Evolutionary conservation across 2,797 vertebrate species (phyloP).

Genomic region (Myotis planiceps): DNA sequence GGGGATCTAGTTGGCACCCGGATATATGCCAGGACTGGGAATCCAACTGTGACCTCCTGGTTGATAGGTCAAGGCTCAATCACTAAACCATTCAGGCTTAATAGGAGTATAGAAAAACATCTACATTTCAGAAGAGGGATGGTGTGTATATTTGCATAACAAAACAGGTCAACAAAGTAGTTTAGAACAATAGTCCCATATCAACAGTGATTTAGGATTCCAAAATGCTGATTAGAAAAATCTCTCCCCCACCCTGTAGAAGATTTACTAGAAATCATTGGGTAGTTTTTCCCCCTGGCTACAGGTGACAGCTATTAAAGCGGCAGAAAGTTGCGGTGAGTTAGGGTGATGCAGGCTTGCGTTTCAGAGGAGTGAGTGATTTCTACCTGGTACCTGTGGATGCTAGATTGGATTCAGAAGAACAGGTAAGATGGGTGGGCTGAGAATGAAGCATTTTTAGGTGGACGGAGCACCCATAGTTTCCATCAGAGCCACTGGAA

Average conservation of each 20-base stretch:
- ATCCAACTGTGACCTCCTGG: no score
- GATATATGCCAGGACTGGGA: no score
- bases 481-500: not conserved
- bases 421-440: slow-evolving; percentile 25
- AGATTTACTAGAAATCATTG: slow-evolving; percentile 36
- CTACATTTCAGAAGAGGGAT: slow-evolving; percentile 47
- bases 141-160: slow-evolving; percentile 57
- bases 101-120: not conserved
- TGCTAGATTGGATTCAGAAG: not conserved
- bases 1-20: no score
- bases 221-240: not conserved
- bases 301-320: slow-evolving; percentile 22
- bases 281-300: slow-evolving; percentile 19
- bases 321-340: not conserved
- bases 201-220: slow-evolving; percentile 27
- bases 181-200: slow-evolving; percentile 4
- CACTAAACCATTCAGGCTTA: no score
- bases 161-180: not conserved
- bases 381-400: fast-evolving
- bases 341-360: fast-evolving
- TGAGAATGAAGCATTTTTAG: no score
- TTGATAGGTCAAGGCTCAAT: no score
- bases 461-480: not conserved
- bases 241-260: slow-evolving; percentile 8
- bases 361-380: not conserved